A percentile compares a stretch with the other conserved stretches of the same genome.
These are phyloP conservation scores for Hyla sarda DNA, from an alignment of 2,113 vertebrate genomes.

Conservation along the genomic window DNA sequence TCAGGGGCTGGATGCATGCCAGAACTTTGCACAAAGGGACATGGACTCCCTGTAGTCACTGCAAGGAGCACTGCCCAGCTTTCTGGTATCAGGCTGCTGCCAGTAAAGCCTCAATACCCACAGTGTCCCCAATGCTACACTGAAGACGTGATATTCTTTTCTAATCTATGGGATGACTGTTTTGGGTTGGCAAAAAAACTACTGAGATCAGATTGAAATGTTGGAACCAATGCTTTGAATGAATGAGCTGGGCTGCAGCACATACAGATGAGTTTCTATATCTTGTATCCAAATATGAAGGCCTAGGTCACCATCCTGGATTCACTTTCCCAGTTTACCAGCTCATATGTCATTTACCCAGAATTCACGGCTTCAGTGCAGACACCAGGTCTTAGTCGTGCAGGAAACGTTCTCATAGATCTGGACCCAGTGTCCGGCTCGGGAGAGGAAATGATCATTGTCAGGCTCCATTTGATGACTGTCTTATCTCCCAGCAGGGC, in stretches of 20 bases:
- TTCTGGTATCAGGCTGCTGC: background rate
- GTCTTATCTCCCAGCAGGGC: conserved; percentile 37
- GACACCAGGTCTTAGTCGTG: background rate
- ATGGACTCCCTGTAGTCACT: background rate
- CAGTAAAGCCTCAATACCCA: background rate
- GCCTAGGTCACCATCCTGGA: background rate
- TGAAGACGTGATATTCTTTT: background rate
- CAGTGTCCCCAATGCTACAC: background rate
- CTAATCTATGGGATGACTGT: background rate
- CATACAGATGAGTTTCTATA: too few species aligned
- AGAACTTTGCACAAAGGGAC: background rate
- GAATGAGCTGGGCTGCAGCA: background rate
- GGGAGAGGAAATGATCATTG: conserved; percentile 34
- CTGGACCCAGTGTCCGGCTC: conserved; percentile 10
- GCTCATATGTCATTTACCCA: background rate
- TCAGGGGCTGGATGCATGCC: background rate
- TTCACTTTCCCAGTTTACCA: background rate
- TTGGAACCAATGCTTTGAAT: background rate
- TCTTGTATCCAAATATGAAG: background rate
- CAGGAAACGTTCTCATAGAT: conserved; percentile 27
- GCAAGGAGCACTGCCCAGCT: background rate
- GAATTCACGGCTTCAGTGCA: background rate
- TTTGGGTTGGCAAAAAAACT: background rate
- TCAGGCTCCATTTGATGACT: conserved; percentile 32
- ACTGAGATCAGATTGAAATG: background rate